Evolutionary conservation across 2,797 vertebrate species (phyloP).

Genomic region (Rachycentron canadum): DNA sequence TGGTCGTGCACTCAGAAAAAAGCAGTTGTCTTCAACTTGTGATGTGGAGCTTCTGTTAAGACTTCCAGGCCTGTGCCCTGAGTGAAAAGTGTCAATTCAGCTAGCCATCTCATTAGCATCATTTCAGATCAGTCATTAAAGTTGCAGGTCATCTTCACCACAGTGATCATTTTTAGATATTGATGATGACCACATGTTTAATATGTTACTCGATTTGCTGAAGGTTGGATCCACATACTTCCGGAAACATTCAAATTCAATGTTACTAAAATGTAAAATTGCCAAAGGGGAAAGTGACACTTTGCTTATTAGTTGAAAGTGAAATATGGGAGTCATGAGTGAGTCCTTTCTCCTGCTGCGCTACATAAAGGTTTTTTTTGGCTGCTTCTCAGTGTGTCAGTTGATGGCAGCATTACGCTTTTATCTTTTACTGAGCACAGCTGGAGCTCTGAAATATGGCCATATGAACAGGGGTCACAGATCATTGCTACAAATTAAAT

Average conservation of each 20-base stretch:
- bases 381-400: slow-evolving; percentile 33
- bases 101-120: neutral
- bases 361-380: slow-evolving; percentile 20
- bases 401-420: slow-evolving; percentile 52
- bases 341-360: slow-evolving; percentile 1
- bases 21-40: neutral
- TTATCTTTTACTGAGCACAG: slow-evolving; percentile 33
- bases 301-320: neutral
- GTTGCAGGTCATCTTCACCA: neutral
- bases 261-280: too few relatives aligned
- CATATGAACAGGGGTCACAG: slow-evolving; percentile 33
- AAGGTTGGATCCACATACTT: neutral
- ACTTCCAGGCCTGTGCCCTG: neutral
- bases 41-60: neutral
- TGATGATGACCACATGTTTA: too few relatives aligned
- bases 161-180: neutral
- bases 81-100: neutral
- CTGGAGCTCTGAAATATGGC: slow-evolving; percentile 25
- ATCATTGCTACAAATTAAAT: slow-evolving; percentile 50
- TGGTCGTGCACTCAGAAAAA: neutral
- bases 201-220: too few relatives aligned
- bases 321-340: neutral
- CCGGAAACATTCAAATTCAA: too few relatives aligned
- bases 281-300: too few relatives aligned
- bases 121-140: neutral